phyloP scores from a whole-genome alignment of 2,797 vertebrate species.

The Pygocentrus nattereri region DNA sequence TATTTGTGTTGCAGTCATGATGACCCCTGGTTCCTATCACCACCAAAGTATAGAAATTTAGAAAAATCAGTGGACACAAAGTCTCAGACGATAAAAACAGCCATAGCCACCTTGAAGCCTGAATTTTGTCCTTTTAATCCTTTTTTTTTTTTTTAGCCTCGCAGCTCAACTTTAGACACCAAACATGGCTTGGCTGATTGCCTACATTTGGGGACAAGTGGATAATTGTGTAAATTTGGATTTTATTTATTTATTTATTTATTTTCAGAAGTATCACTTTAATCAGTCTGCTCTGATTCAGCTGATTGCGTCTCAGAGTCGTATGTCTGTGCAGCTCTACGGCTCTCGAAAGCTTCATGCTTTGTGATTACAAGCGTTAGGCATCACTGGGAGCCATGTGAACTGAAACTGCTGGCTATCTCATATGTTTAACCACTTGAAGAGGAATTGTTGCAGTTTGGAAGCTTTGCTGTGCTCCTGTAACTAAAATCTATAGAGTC shows the following conservation, averaged over 20 bases:
- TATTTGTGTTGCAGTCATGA: no score
- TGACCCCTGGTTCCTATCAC: no score
- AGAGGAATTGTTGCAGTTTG: not conserved
- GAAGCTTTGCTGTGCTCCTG: not conserved
- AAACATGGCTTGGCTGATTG: no score
- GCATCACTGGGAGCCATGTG: not conserved
- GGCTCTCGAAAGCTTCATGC: not conserved
- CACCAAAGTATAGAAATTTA: no score
- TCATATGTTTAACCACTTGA: not conserved
- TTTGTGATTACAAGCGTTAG: no score
- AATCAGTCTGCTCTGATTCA: not conserved
- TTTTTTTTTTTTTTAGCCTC: no score
- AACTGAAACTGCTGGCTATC: not conserved
- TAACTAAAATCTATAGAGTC: not conserved
- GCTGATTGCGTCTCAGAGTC: not conserved
- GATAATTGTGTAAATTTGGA: not conserved
- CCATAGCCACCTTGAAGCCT: no score
- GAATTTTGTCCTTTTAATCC: no score
- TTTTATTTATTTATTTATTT: no score
- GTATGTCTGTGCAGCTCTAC: not conserved
- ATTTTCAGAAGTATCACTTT: not conserved
- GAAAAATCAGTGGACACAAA: no score
- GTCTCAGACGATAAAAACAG: no score
- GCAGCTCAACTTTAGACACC: not conserved
- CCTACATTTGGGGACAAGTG: no score